Evolutionary conservation across 2,888 invertebrate species (phyloP).

Genomic region (Microplitis deprimator): DNA sequence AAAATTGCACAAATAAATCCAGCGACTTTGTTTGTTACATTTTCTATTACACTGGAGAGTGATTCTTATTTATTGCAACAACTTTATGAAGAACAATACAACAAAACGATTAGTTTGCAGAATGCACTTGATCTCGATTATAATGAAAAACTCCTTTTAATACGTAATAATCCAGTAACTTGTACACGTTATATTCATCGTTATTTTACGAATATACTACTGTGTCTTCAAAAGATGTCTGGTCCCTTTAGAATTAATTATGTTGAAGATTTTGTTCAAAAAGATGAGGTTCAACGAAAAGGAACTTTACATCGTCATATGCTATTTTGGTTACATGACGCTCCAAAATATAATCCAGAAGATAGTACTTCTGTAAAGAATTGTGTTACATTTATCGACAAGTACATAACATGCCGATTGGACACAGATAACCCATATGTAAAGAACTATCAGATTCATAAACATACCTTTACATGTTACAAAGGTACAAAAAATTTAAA

Average conservation of each 20-base stretch:
- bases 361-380: background rate
- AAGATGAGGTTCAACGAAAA: background rate
- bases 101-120: too few relatives aligned
- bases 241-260: background rate
- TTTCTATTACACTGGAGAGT: background rate
- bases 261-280: conserved; percentile 1
- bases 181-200: background rate
- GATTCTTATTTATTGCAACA: background rate
- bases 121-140: too few relatives aligned
- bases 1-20: conserved; percentile 6
- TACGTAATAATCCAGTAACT: background rate
- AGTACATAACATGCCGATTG: conserved; percentile 16
- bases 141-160: too few relatives aligned
- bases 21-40: background rate
- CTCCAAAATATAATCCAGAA: conserved; percentile 1
- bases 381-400: conserved; percentile 11
- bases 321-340: background rate
- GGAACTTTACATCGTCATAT: background rate
- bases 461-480: too few relatives aligned
- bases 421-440: background rate
- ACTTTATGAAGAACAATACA: too few relatives aligned
- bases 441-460: conserved; percentile 6
- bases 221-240: background rate
- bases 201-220: background rate
- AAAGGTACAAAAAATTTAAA: too few relatives aligned